Base-by-base conservation (phyloP, 1,140 invertebrate genomes). In the Babylonia areolata region DNA sequence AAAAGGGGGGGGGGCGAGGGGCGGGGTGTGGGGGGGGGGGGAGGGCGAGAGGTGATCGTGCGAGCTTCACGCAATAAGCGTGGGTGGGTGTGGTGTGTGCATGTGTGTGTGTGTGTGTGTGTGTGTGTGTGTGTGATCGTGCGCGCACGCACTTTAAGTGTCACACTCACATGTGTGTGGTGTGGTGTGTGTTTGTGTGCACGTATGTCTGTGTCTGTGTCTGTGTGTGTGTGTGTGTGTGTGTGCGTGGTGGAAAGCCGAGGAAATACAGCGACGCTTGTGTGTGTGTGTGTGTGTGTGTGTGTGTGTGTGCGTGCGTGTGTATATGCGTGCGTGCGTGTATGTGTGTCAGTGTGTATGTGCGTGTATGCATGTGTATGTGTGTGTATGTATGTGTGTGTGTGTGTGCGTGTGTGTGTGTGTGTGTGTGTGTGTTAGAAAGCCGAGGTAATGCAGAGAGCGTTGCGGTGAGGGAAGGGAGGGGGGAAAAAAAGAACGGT, bases 391-490 rank as follows among this genome's bases (percentile, higher is more conserved):
- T 35, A 31, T 73, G 69, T 35, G 69, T 73, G 69, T 37, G 69
- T 73, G 23, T 73, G 69, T 37, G 69, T 73, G 69, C 35, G 69
- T 73, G 69, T 73, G 69, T 73, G 69, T 17, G 69, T 73, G 69
- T 17, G 31, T 37, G 69, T 23, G 69, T 20, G 69, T 23, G 69
- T 35, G 69, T 31, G 69, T 73, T 9, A n/a, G n/a, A n/a, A n/a
- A n/a, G n/a, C n/a, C n/a, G n/a, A n/a, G n/a, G n/a, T n/a, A n/a
- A n/a, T n/a, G n/a, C n/a, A n/a, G n/a, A n/a, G n/a, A n/a, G n/a
- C n/a, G n/a, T n/a, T n/a, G n/a, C n/a, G n/a, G n/a, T n/a, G n/a
- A n/a, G n/a, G n/a, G n/a, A n/a, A n/a, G n/a, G n/a, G n/a, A n/a
- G n/a, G n/a, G n/a, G n/a, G n/a, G n/a, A n/a, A n/a, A n/a, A n/a